Evolutionary conservation across 2,888 invertebrate species (phyloP).

Genomic region (Morpho achilles): DNA sequence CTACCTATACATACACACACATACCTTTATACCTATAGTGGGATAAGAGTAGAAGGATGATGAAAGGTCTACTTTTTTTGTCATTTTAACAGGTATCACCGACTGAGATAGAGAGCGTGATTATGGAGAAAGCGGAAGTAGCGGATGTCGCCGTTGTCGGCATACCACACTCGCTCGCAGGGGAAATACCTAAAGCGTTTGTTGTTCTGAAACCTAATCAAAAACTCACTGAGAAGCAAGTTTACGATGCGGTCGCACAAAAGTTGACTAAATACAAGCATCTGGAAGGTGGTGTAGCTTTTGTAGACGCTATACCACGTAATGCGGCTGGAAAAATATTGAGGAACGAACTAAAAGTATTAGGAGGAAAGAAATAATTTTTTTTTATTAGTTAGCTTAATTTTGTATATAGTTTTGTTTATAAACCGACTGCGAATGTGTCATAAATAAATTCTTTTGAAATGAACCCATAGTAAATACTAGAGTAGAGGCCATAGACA

Average conservation of each 20-base stretch:
- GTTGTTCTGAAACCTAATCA: conserved; percentile 81
- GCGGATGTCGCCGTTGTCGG: conserved; percentile 90
- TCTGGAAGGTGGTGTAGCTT: conserved; percentile 84
- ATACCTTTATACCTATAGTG: too few relatives aligned
- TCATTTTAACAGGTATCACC: conserved; percentile 84
- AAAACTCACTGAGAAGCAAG: conserved; percentile 76
- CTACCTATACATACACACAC: too few relatives aligned
- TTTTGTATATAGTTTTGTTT: conserved; percentile 10
- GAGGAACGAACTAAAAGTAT: conserved; percentile 82
- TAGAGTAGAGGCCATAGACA: too few relatives aligned
- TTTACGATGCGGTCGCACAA: conserved; percentile 78
- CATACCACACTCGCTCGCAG: conserved; percentile 82
- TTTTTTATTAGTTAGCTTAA: conserved; percentile 2
- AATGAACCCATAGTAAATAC: too few relatives aligned
- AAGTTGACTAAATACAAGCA: conserved; percentile 86
- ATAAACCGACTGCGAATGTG: too few relatives aligned
- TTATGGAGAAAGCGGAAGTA: conserved; percentile 85
- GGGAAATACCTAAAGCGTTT: conserved; percentile 87
- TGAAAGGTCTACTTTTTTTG: too few relatives aligned
- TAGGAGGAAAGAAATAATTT: conserved; percentile 38
- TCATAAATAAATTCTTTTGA: too few relatives aligned
- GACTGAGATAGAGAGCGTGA: conserved; percentile 88
- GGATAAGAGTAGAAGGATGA: too few relatives aligned
- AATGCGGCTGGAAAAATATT: conserved; percentile 88
- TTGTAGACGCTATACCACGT: conserved; percentile 85